phyloP scores from a whole-genome alignment of 2,113 vertebrate species.

The Nansenia antarctica region DNA sequence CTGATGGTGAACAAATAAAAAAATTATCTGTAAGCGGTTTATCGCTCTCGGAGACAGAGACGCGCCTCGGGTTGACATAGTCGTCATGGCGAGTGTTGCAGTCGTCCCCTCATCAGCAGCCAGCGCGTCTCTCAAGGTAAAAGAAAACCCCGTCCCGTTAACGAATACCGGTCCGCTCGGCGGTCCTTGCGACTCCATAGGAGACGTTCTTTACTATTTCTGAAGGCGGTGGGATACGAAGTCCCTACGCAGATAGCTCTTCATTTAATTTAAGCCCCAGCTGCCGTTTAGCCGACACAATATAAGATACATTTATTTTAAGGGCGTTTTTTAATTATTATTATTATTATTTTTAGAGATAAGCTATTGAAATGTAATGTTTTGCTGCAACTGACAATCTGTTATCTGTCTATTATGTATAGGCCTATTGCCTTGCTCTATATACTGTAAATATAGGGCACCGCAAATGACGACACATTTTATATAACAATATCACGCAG shows the following conservation, averaged over 20 bases:
- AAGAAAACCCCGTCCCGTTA: background rate
- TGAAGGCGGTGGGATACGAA: background rate
- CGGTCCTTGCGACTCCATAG: background rate
- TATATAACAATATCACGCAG: background rate
- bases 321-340: background rate
- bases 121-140: slow-evolving; percentile 38
- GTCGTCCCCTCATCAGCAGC: slow-evolving; percentile 19
- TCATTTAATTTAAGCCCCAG: background rate
- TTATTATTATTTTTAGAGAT: no score
- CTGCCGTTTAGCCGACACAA: no score
- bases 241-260: background rate
- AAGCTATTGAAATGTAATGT: no score
- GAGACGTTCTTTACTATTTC: background rate
- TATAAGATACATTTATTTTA: background rate
- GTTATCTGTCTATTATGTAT: background rate
- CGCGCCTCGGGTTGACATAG: background rate
- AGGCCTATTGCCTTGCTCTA: background rate
- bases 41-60: background rate
- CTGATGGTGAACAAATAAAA: background rate
- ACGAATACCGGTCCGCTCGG: background rate
- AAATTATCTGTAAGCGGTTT: slow-evolving; percentile 37
- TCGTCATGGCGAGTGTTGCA: slow-evolving; percentile 57
- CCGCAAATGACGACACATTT: background rate
- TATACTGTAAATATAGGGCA: background rate
- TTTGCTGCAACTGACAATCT: background rate